These are phyloP conservation scores for Pyrocoelia pectoralis DNA, from an alignment of 2,888 invertebrate species.

Conservation along the genomic window DNA sequence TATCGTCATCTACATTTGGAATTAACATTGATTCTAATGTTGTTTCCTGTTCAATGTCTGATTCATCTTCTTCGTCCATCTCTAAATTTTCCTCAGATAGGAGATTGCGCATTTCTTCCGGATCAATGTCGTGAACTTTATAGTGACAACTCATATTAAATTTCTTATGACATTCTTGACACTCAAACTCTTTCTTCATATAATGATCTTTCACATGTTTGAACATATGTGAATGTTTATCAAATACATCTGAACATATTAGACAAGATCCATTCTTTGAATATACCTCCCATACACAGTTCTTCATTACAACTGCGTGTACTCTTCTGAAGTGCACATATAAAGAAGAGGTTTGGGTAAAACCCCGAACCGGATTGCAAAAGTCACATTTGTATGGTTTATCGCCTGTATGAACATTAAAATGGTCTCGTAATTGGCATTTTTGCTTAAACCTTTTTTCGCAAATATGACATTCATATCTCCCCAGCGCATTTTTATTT, in stretches of 20 bases:
- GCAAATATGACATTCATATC: slow-evolving; percentile 22
- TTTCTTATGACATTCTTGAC: slow-evolving; percentile 18
- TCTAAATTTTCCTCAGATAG: not conserved
- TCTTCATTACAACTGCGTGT: slow-evolving; percentile 20
- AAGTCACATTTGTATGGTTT: slow-evolving; percentile 30
- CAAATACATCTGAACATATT: slow-evolving; percentile 22
- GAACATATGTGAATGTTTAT: slow-evolving; percentile 25
- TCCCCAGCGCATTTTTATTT: not conserved
- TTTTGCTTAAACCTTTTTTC: slow-evolving; percentile 25
- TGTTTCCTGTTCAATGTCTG: not conserved
- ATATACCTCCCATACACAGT: slow-evolving; percentile 27
- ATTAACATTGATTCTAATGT: not conserved
- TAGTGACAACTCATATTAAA: slow-evolving; percentile 25
- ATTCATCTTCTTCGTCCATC: not conserved
- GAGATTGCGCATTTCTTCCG: slow-evolving; percentile 7
- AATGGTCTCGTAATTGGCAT: slow-evolving; percentile 27
- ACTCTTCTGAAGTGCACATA: slow-evolving; percentile 29
- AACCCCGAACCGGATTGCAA: slow-evolving; percentile 23
- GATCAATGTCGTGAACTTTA: slow-evolving; percentile 12
- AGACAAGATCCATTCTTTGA: slow-evolving; percentile 27
- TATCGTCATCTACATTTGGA: not conserved
- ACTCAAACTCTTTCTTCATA: slow-evolving; percentile 15
- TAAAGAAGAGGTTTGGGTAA: slow-evolving; percentile 30
- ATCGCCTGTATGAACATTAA: slow-evolving; percentile 27
- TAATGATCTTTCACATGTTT: slow-evolving; percentile 22